A percentile compares a stretch with the other conserved stretches of the same genome.
Conservation (phyloP, 92 coral and sea anemone species). For the Heteractis magnifica region DNA sequence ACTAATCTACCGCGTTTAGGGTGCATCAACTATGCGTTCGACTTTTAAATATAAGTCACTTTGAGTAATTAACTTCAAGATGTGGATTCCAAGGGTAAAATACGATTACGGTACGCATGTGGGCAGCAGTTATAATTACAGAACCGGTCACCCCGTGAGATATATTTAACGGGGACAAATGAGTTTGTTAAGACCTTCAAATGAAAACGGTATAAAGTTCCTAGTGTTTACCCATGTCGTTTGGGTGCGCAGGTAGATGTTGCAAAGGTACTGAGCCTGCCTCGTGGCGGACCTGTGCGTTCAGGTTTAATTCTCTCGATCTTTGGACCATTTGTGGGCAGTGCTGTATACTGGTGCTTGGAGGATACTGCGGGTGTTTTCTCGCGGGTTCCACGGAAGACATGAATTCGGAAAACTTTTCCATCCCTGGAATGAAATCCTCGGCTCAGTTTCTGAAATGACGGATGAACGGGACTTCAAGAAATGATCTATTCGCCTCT, state of each 20-base stretch:
- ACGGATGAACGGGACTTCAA: not conserved
- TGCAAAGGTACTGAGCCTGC: constrained; percentile 38
- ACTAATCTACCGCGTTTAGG: not conserved
- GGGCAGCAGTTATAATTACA: not conserved
- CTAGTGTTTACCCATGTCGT: constrained; percentile 30
- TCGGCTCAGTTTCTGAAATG: constrained; percentile 12
- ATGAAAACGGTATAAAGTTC: not conserved
- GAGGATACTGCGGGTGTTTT: constrained; percentile 35
- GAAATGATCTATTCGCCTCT: constrained; percentile 5
- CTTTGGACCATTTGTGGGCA: constrained; percentile 34
- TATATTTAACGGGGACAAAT: constrained; percentile 19
- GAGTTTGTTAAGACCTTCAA: constrained; percentile 11
- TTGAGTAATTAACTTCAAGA: constrained; percentile 7
- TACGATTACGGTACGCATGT: not conserved
- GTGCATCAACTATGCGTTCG: not conserved
- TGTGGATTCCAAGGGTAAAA: not conserved
- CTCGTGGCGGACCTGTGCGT: constrained; percentile 37
- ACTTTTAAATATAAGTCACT: not conserved
- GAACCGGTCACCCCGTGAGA: constrained; percentile 13
- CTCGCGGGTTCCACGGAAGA: constrained; percentile 71
- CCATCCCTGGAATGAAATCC: constrained; percentile 62
- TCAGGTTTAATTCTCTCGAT: constrained; percentile 28
- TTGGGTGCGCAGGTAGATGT: constrained; percentile 38
- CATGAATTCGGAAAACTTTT: constrained; percentile 88
- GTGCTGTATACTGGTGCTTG: constrained; percentile 57